Conservation (phyloP, 2,113 vertebrate species). For the Charina bottae region DNA sequence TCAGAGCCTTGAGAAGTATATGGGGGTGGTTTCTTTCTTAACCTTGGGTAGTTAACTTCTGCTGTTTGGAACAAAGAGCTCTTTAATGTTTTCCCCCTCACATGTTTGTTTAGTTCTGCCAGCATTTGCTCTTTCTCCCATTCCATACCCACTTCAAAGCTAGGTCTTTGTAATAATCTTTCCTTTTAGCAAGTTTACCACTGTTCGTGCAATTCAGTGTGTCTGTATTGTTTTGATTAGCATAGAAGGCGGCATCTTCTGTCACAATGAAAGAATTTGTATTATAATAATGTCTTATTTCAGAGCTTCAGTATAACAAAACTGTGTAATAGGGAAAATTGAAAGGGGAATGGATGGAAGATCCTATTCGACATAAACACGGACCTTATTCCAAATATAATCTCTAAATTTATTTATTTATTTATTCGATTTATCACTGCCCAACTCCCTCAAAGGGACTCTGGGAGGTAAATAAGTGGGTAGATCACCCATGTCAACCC, state of each 20-base stretch:
- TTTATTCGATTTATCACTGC: too few species aligned
- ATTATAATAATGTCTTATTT: conserved; percentile 44
- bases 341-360: conserved; percentile 41
- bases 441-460: too few species aligned
- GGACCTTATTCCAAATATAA: conserved; percentile 57
- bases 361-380: conserved; percentile 56
- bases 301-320: conserved; percentile 44
- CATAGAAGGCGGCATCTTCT: conserved; percentile 46
- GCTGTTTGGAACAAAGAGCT: conserved; percentile 8
- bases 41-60: not conserved
- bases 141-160: conserved; percentile 37
- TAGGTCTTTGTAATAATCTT: conserved; percentile 46
- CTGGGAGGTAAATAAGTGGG: conserved; percentile 1
- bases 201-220: conserved; percentile 42
- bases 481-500: conserved; percentile 33
- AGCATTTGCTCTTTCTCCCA: not conserved
- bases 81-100: conserved; percentile 17
- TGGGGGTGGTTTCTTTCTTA: conserved; percentile 22
- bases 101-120: not conserved
- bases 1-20: not conserved
- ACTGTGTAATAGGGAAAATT: conserved; percentile 46
- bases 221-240: conserved; percentile 58
- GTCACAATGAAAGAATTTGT: conserved; percentile 55
- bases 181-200: conserved; percentile 28
- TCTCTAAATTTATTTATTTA: too few species aligned